Evolutionary conservation across 2,888 invertebrate species (phyloP), one percentile per base, ranked within the genome.

Genomic region (Eilema caniola): DNA sequence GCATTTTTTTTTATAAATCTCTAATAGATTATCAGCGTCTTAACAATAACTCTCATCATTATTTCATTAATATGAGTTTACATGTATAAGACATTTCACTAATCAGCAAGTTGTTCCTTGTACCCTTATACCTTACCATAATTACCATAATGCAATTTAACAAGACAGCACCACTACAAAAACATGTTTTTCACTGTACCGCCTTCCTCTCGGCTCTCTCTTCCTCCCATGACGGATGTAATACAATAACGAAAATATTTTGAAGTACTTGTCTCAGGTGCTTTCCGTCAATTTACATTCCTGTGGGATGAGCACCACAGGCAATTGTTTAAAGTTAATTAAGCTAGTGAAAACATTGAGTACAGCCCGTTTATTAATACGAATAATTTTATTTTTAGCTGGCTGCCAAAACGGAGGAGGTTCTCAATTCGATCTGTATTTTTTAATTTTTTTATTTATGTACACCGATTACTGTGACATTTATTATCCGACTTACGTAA

Each of bases 231-330:
- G 66, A 66, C 37, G 23, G 59, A 37, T 66, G 37, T 33, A 20
- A 59, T 2, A 59, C 37, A 59, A 37, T 53, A 41, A 64, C 47
- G n/a, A 53, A 63, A 66, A 24, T n/a, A 59, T n/a, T 37, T 41
- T 25, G 20, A n/a, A 28, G 41, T 60, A 28, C 60, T 60, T 66
- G 66, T 23, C 41, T 66, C 59, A 66, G 41, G 28, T 66, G 59
- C n/a, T n/a, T 37, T 37, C 23, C 20, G 47, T 60, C 31, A 47
- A 47, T 47, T 33, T 67, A 16, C 31, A 61, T 60, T 41, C 67
- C 37, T 59, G 53, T 53, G 33, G 53, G 62, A 33, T 62, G 53
- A 61, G 56, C 62, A 20, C 31, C 33, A 57, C 33, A 25, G 62
- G 53, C 53, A 62, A 62, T 67, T 53, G 53, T 56, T 14, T 56